phyloP scores from a whole-genome alignment of 2,113 vertebrate species.

The Emydura subglobosa region DNA sequence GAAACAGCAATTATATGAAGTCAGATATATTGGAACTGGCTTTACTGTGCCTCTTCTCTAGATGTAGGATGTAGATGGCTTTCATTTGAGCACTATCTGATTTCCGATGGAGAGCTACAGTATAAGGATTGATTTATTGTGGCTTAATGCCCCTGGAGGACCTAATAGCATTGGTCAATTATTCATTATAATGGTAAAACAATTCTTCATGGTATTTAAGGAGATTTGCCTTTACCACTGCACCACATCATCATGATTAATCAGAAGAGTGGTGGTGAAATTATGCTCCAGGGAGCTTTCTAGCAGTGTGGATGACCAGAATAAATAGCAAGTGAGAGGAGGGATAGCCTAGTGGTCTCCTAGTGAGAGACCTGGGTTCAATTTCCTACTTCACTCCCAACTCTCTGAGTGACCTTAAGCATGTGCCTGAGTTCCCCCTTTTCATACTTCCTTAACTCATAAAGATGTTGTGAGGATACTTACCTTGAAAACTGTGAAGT shows the following conservation, averaged over 20 bases:
- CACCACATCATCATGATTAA: not conserved
- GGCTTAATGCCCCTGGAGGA: not conserved
- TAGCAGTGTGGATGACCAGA: not conserved
- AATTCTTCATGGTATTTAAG: not conserved
- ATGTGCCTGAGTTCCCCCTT: not conserved
- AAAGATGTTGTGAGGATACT: not conserved
- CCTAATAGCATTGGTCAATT: not conserved
- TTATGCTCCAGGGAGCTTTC: not conserved
- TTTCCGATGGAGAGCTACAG: not conserved
- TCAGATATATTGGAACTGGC: not conserved
- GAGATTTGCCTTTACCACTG: not conserved
- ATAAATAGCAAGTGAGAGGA: not conserved
- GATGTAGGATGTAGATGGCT: not conserved
- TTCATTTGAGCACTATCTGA: not conserved
- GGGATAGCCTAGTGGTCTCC: not conserved
- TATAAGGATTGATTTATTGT: not conserved
- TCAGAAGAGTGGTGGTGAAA: not conserved
- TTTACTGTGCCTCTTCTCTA: not conserved
- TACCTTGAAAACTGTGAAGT: not conserved
- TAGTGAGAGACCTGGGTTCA: not conserved
- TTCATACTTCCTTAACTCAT: not conserved
- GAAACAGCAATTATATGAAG: not conserved
- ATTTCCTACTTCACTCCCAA: not conserved
- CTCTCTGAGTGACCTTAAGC: not conserved
- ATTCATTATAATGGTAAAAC: not conserved